These are phyloP conservation scores for Heterohyrax brucei DNA, from an alignment of 2,797 vertebrate genomes.

Conservation along the genomic window DNA sequence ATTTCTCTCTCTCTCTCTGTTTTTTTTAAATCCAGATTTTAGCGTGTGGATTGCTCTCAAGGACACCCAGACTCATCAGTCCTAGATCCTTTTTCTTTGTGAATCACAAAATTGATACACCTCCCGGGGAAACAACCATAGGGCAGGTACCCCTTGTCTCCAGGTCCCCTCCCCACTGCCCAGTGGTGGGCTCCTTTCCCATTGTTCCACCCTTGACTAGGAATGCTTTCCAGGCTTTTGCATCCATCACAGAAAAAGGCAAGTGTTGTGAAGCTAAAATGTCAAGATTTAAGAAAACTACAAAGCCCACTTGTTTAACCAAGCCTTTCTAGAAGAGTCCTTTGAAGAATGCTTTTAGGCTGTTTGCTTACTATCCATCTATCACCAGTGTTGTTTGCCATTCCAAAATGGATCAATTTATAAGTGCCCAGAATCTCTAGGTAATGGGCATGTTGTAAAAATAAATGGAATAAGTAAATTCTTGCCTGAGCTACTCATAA, in stretches of 20 bases:
- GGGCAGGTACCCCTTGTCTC: neutral
- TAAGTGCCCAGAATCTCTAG: conserved; percentile 72
- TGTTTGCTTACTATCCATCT: conserved; percentile 53
- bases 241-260: neutral
- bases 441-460: conserved; percentile 75
- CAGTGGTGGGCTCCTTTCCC: neutral
- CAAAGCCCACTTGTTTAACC: conserved; percentile 24
- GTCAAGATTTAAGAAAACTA: conserved; percentile 58
- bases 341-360: conserved; percentile 65
- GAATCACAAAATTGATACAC: neutral
- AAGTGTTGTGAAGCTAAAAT: neutral
- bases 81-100: neutral
- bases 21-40: neutral
- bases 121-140: neutral
- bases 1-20: neutral
- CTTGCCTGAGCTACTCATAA: conserved; percentile 58
- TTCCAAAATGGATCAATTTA: conserved; percentile 60
- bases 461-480: conserved; percentile 83
- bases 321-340: conserved; percentile 50
- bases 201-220: neutral
- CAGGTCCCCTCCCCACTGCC: neutral
- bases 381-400: conserved; percentile 46
- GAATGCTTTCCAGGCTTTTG: neutral
- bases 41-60: neutral
- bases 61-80: neutral